Conservation (phyloP, 2,113 vertebrate genomes). For the Chauna torquata region DNA sequence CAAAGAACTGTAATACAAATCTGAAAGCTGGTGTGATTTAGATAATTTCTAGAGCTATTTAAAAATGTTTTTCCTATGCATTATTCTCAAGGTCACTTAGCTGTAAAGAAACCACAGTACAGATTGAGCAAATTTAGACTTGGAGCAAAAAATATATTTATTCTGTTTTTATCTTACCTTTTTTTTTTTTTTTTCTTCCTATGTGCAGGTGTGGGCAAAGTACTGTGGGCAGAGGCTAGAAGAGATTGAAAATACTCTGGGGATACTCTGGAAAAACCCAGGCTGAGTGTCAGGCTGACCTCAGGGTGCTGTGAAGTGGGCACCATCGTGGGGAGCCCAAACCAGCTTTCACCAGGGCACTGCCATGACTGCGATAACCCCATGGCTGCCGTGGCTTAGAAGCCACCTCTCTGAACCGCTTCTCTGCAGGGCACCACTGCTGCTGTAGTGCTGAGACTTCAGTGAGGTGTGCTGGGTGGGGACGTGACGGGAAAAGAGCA, state of each 20-base stretch:
- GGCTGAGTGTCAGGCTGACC: neutral
- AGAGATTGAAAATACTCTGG: neutral
- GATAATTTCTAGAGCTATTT: neutral
- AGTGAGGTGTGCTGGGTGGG: too few species aligned
- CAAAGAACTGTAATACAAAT: neutral
- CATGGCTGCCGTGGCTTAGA: rapidly evolving
- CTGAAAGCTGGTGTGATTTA: neutral
- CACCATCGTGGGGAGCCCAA: neutral
- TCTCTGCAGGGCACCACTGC: too few species aligned
- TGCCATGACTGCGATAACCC: too few species aligned
- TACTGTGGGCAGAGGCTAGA: neutral
- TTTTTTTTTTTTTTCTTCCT: too few species aligned
- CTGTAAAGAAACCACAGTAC: neutral
- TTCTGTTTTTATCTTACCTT: neutral
- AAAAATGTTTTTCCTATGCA: neutral
- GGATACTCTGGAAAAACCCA: neutral
- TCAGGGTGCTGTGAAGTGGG: too few species aligned
- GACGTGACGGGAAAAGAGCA: neutral
- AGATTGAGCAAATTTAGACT: neutral
- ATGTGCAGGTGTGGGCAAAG: neutral
- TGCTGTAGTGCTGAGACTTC: neutral
- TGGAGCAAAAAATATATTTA: neutral
- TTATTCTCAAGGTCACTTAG: neutral
- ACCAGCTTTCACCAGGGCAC: neutral
- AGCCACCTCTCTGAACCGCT: neutral